phyloP scores from a whole-genome alignment of 1,140 invertebrate species.

The Hesperophylax magnus region DNA sequence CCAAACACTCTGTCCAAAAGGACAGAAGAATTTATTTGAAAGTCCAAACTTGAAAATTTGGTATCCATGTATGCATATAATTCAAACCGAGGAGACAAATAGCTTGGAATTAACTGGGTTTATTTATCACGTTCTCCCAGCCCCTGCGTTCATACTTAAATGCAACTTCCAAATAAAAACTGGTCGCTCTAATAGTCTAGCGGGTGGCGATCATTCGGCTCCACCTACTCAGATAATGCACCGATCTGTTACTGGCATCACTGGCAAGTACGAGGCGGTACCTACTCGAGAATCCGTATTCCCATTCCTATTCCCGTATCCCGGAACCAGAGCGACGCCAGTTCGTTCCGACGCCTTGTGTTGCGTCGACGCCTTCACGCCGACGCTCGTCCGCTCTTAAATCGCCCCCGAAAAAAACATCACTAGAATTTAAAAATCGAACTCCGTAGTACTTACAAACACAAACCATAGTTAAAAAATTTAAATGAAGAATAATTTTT shows the following conservation, averaged over 20 bases:
- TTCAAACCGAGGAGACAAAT: too few species aligned
- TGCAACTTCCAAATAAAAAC: too few species aligned
- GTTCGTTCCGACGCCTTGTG: conserved; percentile 18
- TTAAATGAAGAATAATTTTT: too few species aligned
- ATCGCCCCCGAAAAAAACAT: background rate
- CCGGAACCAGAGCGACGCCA: background rate
- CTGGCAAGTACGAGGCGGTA: background rate
- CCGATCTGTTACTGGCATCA: background rate
- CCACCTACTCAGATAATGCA: conserved; percentile 3
- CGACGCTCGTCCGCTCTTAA: background rate
- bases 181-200: background rate
- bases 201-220: background rate
- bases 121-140: background rate
- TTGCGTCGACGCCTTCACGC: conserved; percentile 6
- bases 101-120: too few species aligned
- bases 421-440: too few species aligned
- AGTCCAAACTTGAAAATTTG: too few species aligned
- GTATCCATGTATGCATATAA: too few species aligned
- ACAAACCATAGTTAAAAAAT: too few species aligned
- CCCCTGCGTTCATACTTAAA: background rate
- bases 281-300: too few species aligned
- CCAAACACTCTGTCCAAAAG: too few species aligned
- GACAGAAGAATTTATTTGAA: too few species aligned
- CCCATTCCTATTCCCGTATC: conserved; percentile 1
- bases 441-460: too few species aligned